Base-by-base conservation (phyloP, 2,797 vertebrate species). In the Amazonetta brasiliensis region DNA sequence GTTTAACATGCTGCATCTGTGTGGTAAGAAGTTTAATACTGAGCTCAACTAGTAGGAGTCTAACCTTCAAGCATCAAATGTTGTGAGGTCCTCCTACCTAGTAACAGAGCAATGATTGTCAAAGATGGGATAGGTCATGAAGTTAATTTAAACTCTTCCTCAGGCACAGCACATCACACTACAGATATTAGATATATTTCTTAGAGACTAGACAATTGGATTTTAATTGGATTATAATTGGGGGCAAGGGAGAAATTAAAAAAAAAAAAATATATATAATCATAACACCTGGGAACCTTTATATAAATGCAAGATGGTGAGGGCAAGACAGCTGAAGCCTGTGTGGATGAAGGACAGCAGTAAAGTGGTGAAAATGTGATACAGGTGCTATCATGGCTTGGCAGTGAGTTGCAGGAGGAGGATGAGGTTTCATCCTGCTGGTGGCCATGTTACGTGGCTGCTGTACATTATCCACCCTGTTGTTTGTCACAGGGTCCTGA, bases 391-490 rank as follows among this genome's bases (percentile, higher is more conserved):
- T 50, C 1, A 0, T 5, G 12, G 12, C 7, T 81, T 56, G 60
- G 3, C 16, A 73, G 16, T 8, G 15, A 16, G 20, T 12, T 85
- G 48, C 12, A 9, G n/a, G 59, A 15, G 7, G 5, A 66, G 14
- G 7, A 7, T 44, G 22, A 73, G 37, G 25, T 7, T 79, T 67
- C 16, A 56, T 15, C 2, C 28, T 76, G 33, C 1, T 50, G 6
- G 14, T 39, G 15, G 18, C 28, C 33, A 4, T 15, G 2, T 46
- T 66, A 52, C 7, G 46, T 82, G 54, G 17, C 2, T 81, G 7
- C 17, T 76, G 3, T 23, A 5, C 0, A 0, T 9, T 58, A 21
- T 15, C 11, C 12, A 1, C 17, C 8, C 67, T 1, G 0, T 19
- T 35, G 9, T 9, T 63, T 50, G 3, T 62, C 44, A 50, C 4